These are phyloP conservation scores for Pteruthius melanotis DNA, from an alignment of 2,113 vertebrate species.

Conservation along the genomic window DNA sequence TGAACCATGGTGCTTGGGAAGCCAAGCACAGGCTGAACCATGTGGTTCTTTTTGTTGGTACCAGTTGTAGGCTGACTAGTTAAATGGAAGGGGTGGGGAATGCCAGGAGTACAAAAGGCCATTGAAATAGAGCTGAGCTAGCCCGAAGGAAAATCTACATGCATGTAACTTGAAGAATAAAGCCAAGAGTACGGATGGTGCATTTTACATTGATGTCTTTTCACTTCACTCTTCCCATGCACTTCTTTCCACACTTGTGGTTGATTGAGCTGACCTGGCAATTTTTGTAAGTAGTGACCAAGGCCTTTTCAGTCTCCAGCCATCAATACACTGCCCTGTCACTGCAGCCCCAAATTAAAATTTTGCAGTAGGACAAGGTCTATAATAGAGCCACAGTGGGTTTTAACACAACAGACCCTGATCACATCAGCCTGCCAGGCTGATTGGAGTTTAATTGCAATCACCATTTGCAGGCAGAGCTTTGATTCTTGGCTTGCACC, in stretches of 20 bases:
- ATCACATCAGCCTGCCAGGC: background rate
- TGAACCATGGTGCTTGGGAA: background rate
- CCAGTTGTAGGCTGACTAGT: background rate
- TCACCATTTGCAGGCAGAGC: background rate
- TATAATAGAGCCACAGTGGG: background rate
- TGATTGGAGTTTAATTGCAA: background rate
- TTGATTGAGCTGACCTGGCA: background rate
- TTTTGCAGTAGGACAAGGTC: background rate
- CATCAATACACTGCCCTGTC: background rate
- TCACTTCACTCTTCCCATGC: background rate
- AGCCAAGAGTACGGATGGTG: background rate
- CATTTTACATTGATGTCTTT: background rate
- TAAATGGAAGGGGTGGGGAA: background rate
- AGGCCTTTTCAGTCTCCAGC: background rate
- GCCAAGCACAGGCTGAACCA: background rate
- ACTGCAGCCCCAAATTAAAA: background rate
- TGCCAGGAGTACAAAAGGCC: background rate
- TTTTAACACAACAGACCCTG: background rate
- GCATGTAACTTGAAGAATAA: background rate
- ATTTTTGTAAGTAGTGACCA: background rate
- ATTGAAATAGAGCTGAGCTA: background rate
- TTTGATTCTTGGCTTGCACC: background rate
- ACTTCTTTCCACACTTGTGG: background rate
- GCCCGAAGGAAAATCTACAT: background rate
- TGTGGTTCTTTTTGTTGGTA: background rate